These are phyloP conservation scores for Meloidogyne hapla DNA, from an alignment of 1,140 invertebrate species.

Conservation along the genomic window DNA sequence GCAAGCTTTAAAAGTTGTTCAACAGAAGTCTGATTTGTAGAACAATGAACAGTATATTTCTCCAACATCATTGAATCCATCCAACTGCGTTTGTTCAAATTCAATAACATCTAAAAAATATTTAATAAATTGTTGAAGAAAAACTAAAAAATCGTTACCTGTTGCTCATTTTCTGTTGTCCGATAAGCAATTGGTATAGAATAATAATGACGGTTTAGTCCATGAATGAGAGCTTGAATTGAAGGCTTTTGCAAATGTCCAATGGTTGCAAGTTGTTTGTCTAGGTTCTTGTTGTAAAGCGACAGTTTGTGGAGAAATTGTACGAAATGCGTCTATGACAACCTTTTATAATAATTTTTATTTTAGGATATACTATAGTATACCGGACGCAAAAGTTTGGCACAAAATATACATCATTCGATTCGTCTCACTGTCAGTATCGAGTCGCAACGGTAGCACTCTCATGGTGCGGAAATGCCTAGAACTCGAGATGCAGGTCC, in stretches of 20 bases:
- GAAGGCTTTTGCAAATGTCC: conserved; percentile 98
- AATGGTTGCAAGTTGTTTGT: conserved; percentile 96
- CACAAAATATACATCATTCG: no score
- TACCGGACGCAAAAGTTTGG: no score
- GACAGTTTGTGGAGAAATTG: conserved; percentile 99
- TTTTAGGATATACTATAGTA: no score
- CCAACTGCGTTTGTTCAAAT: conserved; percentile 98
- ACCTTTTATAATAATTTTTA: no score
- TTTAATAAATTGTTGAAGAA: conserved; percentile 9
- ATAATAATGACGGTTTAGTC: conserved; percentile 97
- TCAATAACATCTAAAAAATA: conserved; percentile 82
- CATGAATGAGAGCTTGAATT: conserved; percentile 97
- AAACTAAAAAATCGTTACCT: conserved; percentile 61
- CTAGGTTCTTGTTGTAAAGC: conserved; percentile 95
- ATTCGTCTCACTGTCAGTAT: no score
- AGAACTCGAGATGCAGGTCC: no score
- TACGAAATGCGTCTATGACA: conserved; percentile 70
- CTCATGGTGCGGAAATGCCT: no score
- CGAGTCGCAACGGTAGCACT: no score
- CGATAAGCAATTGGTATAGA: conserved; percentile 99
- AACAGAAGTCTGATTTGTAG: conserved; percentile 80
- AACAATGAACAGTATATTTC: conserved; percentile 91
- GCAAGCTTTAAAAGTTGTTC: conserved; percentile 94
- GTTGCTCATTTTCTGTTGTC: conserved; percentile 97
- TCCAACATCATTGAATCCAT: conserved; percentile 92